Base-by-base conservation (phyloP, 1,140 invertebrate genomes). In the Hylaeus volcanicus region DNA sequence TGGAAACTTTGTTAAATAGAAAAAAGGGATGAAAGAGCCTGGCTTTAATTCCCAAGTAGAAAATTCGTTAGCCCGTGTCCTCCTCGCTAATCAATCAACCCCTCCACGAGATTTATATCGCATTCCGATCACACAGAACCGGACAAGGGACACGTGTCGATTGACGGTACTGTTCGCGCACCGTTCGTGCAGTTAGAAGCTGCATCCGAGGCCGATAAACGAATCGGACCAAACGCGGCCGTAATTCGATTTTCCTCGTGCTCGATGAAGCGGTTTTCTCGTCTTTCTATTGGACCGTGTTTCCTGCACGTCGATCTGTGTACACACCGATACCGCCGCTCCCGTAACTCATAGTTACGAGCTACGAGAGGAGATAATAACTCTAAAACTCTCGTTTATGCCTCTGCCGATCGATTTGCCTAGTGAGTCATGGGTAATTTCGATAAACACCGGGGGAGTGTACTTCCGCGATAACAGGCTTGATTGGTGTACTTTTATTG, bases 201-300 rank as follows among this genome's bases (percentile, higher is more conserved):
- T 26, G 77, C n/a, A 48, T 73, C 65, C 70, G 41, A 37, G 5
- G 41, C 37, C 60, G 77, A 74, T 73, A 79, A 79, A 72, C 64
- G 72, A 75, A 80, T 75, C 61, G 72, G 14, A 64, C 41, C 65
- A 77, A 81, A 75, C 82, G 51, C 53, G 12, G 37, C 26, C 60
- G 77, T 83, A 68, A 86, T 82, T 86, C 73, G 69, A 86, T 86
- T 86, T 86, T 82, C 68, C 68, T 76, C 66, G 43, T 45, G 74
- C 63, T 43, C 55, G 78, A 58, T 63, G 81, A 72, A 74, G 45
- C 81, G 71, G 64, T 70, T 79, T 74, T 86, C 84, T 64, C 70
- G 72, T 75, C 78, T 61, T 80, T 80, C 78, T 11, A 75, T 61
- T 53, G 63, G 63, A n/a, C 55, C n/a, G 63, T 61, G 71, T 75